Percentiles rank a stretch among this genome's conserved stretches.
Conservation (phyloP, 2,888 invertebrate genomes). For the Lycaena phlaeas region DNA sequence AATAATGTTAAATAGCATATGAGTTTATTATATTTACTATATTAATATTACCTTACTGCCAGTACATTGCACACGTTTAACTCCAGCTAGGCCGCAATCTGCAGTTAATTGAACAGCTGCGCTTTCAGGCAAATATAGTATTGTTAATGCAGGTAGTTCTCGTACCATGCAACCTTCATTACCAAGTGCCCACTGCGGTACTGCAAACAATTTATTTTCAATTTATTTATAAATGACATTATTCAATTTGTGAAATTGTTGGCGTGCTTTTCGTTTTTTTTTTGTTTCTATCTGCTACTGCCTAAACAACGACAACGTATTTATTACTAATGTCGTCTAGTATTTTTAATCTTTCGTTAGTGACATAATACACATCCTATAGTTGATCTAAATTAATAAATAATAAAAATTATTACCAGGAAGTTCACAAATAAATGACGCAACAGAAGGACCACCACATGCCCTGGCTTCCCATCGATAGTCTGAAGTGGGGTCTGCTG, state of each 20-base stretch:
- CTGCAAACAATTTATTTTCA: slow-evolving; percentile 48
- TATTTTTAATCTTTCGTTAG: too few relatives aligned
- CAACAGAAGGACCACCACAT: slow-evolving; percentile 84
- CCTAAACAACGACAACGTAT: too few relatives aligned
- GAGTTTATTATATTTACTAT: too few relatives aligned
- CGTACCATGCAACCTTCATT: slow-evolving; percentile 79
- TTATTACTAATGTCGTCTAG: too few relatives aligned
- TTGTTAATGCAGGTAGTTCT: slow-evolving; percentile 81
- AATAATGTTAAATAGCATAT: too few relatives aligned
- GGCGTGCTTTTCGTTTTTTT: too few relatives aligned
- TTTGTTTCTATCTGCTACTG: too few relatives aligned
- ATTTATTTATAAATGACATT: too few relatives aligned
- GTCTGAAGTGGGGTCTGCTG: slow-evolving; percentile 82
- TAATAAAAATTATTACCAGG: slow-evolving; percentile 74
- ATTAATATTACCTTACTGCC: slow-evolving; percentile 77
- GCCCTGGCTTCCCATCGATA: slow-evolving; percentile 84
- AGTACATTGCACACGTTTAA: slow-evolving; percentile 81
- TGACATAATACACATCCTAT: too few relatives aligned
- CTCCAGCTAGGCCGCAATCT: slow-evolving; percentile 82
- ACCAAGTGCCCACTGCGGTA: slow-evolving; percentile 82
- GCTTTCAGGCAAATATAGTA: slow-evolving; percentile 83
- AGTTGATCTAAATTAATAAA: too few relatives aligned
- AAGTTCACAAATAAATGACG: slow-evolving; percentile 85
- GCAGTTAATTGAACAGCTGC: slow-evolving; percentile 82
- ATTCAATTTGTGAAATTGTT: too few relatives aligned